Evolutionary conservation across 2,888 invertebrate genomes (phyloP).

Genomic region (Cremastinae sp.): DNA sequence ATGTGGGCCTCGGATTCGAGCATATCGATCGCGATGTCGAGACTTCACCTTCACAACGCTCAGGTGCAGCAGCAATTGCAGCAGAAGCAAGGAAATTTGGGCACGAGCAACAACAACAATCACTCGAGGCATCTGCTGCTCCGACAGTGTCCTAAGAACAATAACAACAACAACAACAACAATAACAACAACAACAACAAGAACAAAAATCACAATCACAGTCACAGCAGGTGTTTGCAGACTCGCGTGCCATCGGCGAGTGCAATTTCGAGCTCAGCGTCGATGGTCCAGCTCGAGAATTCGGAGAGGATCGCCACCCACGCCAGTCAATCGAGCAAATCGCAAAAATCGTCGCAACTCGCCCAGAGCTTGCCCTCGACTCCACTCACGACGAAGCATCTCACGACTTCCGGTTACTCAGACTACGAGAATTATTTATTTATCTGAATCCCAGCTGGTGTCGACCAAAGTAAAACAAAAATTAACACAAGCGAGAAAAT

Average conservation of each 20-base stretch:
- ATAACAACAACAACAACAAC: constrained; percentile 75
- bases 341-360: constrained; percentile 66
- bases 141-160: constrained; percentile 66
- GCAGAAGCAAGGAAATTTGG: constrained; percentile 72
- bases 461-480: neutral
- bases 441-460: constrained; percentile 79
- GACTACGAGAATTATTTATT: constrained; percentile 86
- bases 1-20: constrained; percentile 83
- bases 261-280: constrained; percentile 33
- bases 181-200: constrained; percentile 69
- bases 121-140: constrained; percentile 66
- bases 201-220: constrained; percentile 67
- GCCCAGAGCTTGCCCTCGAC: constrained; percentile 78
- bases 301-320: constrained; percentile 69
- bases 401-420: constrained; percentile 81
- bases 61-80: constrained; percentile 78
- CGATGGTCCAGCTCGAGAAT: constrained; percentile 63
- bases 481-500: neutral
- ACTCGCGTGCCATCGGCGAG: constrained; percentile 54
- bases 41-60: constrained; percentile 77
- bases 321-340: constrained; percentile 66
- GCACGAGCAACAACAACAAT: constrained; percentile 64
- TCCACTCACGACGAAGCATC: constrained; percentile 76
- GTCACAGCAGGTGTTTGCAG: constrained; percentile 64
- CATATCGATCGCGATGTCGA: constrained; percentile 78